These are phyloP conservation scores for Hyles vespertilio DNA, from an alignment of 1,140 invertebrate species.

Conservation along the genomic window DNA sequence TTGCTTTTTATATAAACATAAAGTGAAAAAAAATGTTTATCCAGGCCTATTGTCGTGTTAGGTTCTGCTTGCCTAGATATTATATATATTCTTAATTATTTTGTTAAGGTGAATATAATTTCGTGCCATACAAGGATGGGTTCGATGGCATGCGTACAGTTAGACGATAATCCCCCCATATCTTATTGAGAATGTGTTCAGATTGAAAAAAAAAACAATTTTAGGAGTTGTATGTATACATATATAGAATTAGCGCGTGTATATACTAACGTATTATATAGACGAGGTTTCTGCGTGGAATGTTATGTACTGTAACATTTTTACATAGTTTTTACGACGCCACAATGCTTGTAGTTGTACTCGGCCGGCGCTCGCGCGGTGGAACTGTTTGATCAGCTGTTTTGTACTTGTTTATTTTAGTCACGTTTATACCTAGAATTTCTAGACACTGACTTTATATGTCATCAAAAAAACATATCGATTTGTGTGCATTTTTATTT, in stretches of 20 bases:
- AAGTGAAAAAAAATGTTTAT: slow-evolving; percentile 7
- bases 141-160: slow-evolving; percentile 22
- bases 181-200: slow-evolving; percentile 71
- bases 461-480: too few species aligned
- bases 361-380: too few species aligned
- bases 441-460: too few species aligned
- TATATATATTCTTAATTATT: slow-evolving; percentile 18
- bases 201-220: slow-evolving; percentile 32
- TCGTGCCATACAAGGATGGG: slow-evolving; percentile 43
- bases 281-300: slow-evolving; percentile 13
- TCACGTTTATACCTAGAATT: too few species aligned
- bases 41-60: slow-evolving; percentile 37
- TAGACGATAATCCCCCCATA: slow-evolving; percentile 45
- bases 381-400: too few species aligned
- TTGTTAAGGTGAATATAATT: slow-evolving; percentile 11
- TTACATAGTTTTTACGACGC: slow-evolving; percentile 10
- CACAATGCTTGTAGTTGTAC: too few species aligned
- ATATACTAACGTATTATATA: slow-evolving; percentile 40
- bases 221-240: slow-evolving; percentile 55
- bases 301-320: slow-evolving; percentile 22
- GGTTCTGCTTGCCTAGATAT: slow-evolving; percentile 34
- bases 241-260: slow-evolving; percentile 43
- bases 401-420: too few species aligned
- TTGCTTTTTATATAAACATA: slow-evolving; percentile 27
- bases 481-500: too few species aligned